Conservation (phyloP, 2,113 vertebrate genomes). For the Suricata suricatta region DNA sequence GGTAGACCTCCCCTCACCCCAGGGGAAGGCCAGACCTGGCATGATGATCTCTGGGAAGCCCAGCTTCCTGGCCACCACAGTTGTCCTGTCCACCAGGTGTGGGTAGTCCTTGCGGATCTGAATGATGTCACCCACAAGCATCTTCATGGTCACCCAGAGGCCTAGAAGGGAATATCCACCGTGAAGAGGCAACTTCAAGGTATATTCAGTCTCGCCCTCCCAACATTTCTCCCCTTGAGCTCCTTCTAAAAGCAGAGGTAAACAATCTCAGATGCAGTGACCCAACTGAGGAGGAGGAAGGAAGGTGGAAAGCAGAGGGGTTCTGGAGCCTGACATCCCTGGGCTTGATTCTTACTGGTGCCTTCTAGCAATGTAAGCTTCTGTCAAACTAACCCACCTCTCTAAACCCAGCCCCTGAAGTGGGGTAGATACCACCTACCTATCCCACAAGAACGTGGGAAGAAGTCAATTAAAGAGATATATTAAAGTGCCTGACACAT, state of each 20-base stretch:
- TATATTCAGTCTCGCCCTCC: not conserved
- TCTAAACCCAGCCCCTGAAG: not conserved
- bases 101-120: constrained; percentile 98
- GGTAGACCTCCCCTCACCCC: not conserved
- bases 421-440: not conserved
- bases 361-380: not conserved
- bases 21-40: constrained; percentile 87
- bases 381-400: not conserved
- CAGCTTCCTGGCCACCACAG: constrained; percentile 95
- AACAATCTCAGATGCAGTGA: fast-evolving
- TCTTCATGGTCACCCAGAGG: constrained; percentile 98
- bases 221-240: too few relatives aligned
- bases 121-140: constrained; percentile 94
- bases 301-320: not conserved
- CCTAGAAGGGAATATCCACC: constrained; percentile 82
- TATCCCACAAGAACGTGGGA: not conserved
- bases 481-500: not conserved
- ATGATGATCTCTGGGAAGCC: constrained; percentile 99
- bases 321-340: not conserved
- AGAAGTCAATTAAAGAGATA: not conserved
- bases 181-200: not conserved
- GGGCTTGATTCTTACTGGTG: not conserved
- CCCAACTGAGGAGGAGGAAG: not conserved
- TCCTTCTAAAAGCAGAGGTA: not conserved
- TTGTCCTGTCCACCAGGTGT: constrained; percentile 97